phyloP scores from a whole-genome alignment of 1,140 invertebrate genomes.

The Calycopis cecrops region DNA sequence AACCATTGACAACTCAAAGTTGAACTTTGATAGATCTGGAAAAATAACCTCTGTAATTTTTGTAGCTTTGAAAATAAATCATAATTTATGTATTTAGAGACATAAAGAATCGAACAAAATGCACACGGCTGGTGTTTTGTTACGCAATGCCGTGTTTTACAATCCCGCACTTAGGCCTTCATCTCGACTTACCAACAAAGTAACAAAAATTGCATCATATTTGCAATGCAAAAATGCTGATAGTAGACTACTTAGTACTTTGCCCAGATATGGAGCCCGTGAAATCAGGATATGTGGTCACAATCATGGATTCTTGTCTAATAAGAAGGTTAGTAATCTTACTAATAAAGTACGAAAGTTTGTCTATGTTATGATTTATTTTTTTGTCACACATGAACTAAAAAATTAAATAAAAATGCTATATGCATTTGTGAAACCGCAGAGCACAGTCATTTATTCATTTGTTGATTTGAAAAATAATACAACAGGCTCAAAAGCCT shows the following conservation, averaged over 20 bases:
- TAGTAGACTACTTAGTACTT: constrained; percentile 25
- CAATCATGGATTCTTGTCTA: constrained; percentile 21
- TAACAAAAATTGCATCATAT: constrained; percentile 61
- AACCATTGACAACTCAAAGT: constrained; percentile 17
- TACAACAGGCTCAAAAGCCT: no score
- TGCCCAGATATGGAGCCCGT: constrained; percentile 16
- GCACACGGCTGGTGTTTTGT: constrained; percentile 51
- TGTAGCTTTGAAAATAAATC: constrained; percentile 39
- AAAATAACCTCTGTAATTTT: constrained; percentile 51
- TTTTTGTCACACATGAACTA: no score
- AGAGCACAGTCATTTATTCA: no score
- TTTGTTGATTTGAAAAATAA: no score
- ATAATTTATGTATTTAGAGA: constrained; percentile 19
- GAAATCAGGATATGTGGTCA: constrained; percentile 38
- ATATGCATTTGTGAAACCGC: no score
- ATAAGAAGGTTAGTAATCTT: constrained; percentile 21
- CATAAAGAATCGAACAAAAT: constrained; percentile 36
- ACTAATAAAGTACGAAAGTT: no score
- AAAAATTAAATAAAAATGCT: no score
- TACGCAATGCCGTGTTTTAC: constrained; percentile 45
- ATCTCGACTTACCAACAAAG: constrained; percentile 40
- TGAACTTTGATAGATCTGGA: constrained; percentile 53
- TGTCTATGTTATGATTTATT: no score
- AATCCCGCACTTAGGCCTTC: constrained; percentile 47
- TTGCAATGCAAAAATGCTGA: constrained; percentile 35